Evolutionary conservation across 1,140 invertebrate genomes (phyloP).

Genomic region (Ylistrum balloti): DNA sequence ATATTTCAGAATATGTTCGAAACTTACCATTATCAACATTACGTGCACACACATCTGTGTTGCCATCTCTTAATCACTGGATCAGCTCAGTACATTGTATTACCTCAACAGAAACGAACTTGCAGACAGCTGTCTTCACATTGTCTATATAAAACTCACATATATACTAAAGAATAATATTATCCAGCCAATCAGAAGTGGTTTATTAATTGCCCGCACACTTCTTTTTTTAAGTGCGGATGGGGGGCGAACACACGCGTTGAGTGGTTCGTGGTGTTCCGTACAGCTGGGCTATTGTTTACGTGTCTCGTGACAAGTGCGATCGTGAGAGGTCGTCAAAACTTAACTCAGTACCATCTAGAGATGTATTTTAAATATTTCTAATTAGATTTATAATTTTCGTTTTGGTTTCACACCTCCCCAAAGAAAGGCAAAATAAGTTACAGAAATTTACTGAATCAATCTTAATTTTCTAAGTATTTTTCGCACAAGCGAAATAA

Average conservation of each 20-base stretch:
- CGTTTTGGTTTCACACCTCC: not conserved
- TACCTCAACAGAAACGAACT: not conserved
- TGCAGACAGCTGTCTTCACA: not conserved
- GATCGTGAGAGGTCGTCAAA: not conserved
- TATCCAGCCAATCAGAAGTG: not conserved
- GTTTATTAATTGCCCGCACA: not conserved
- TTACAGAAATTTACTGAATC: not conserved
- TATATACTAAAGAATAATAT: not conserved
- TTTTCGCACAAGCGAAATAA: not conserved
- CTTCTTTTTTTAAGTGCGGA: not conserved
- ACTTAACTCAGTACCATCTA: constrained; percentile 4
- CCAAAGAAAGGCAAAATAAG: not conserved
- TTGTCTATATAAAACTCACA: not conserved
- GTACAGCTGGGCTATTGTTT: not conserved
- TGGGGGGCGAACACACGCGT: constrained; percentile 12
- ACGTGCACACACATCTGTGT: not conserved
- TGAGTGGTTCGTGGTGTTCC: not conserved
- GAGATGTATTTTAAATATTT: not conserved
- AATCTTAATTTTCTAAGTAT: not conserved
- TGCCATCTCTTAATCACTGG: not conserved
- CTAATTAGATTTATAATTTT: not conserved
- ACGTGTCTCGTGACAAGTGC: constrained; percentile 11
- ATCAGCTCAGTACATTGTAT: not conserved
- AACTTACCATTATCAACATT: not conserved
- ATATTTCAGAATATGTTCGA: too few relatives aligned